Conservation (phyloP, 2,888 invertebrate genomes). For the Tachina lurida region DNA sequence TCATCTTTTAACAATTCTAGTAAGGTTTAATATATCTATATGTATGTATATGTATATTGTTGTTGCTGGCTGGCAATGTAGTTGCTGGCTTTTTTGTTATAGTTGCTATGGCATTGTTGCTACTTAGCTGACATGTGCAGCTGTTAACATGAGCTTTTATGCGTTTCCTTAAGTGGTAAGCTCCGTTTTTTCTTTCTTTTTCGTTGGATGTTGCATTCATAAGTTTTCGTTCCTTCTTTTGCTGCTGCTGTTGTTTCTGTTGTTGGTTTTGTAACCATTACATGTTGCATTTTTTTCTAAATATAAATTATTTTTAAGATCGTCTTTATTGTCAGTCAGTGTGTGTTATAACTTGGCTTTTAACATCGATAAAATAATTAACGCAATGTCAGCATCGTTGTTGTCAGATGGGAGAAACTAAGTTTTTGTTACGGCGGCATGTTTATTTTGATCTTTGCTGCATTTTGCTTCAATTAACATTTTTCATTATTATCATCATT, state of each 20-base stretch:
- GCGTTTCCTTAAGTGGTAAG: conserved; percentile 73
- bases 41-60: too few relatives aligned
- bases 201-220: conserved; percentile 56
- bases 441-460: conserved; percentile 70
- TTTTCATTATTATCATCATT: conserved; percentile 71
- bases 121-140: conserved; percentile 77
- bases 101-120: conserved; percentile 57
- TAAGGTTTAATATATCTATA: conserved; percentile 11
- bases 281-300: conserved; percentile 64
- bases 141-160: conserved; percentile 78
- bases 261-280: conserved; percentile 61
- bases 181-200: conserved; percentile 47
- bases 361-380: conserved; percentile 71
- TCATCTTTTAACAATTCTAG: conserved; percentile 50
- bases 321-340: conserved; percentile 28
- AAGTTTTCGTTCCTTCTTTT: conserved; percentile 56
- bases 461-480: conserved; percentile 72
- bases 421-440: conserved; percentile 67
- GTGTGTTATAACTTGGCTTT: conserved; percentile 53
- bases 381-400: conserved; percentile 68
- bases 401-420: conserved; percentile 57
- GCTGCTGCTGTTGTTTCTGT: conserved; percentile 29
- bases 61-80: conserved; percentile 37
- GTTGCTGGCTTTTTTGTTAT: conserved; percentile 68
- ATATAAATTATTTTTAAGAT: conserved; percentile 38